Base-by-base conservation (phyloP, 2,888 invertebrate species). In the Ceraclea dissimilis region DNA sequence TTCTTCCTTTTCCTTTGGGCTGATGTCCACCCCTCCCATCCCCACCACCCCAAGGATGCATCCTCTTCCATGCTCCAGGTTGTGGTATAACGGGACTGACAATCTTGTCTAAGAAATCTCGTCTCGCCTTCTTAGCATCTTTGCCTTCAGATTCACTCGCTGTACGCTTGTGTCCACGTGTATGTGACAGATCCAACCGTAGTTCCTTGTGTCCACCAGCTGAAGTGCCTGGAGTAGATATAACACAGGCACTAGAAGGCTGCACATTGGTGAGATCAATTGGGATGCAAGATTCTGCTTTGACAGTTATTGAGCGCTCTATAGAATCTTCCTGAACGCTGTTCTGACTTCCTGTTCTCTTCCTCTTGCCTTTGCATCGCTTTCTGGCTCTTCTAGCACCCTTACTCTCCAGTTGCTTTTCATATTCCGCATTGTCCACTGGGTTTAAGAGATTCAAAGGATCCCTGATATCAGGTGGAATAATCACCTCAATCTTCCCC, bases 41-140 rank as follows among this genome's bases (percentile, higher is more conserved):
- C 76, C 61, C 64, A 67, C 18, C 73, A 64, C 71, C 72, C 61
- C 69, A 70, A 5, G 75, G 73, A 19, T 62, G 62, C 18, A 62
- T 49, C 21, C 85, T 75, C 71, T 88, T 90, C 89, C 90, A 90
- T 0, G 88, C 85, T 2, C 91, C 91, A 0, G 92, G 92, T 69
- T 93, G 93, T 8, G 91, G 92, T 57, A 93, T 87, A 33, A 93
- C 93, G 0, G 93, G 93, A 67, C 92, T 93, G 13, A 93, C 93
- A 64, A 93, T 93, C 72, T 91, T 92, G 70, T 93, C 93, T 74
- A 90, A 82, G 0, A 81, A 79, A 65, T 88, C 87, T 52, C 88
- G 82, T 50, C 87, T 79, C 62, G 84, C 71, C 67, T 83, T 80
- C 63, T 77, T 77, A 10, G 67, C 65, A 60, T 74, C 75, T 65